A percentile compares a stretch with the other conserved stretches of the same genome.
Evolutionary conservation across 2,797 vertebrate genomes (phyloP).

Genomic region (Rhabdomys pumilio): DNA sequence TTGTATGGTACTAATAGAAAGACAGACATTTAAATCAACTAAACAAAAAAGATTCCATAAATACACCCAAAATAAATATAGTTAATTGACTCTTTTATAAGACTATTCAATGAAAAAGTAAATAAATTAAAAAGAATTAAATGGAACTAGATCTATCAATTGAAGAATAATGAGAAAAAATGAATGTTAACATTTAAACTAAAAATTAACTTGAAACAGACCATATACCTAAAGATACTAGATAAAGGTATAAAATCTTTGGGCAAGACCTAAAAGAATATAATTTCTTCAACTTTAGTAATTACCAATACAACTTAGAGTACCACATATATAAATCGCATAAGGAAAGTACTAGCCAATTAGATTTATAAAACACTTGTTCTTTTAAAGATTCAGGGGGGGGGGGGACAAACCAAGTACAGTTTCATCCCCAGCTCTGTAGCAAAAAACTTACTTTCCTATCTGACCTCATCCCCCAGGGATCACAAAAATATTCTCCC

Average conservation of each 20-base stretch:
- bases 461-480: no score
- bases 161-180: constrained; percentile 46
- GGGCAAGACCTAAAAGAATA: not conserved
- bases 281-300: not conserved
- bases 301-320: not conserved
- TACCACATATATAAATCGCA: constrained; percentile 31
- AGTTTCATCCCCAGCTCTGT: not conserved
- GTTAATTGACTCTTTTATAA: constrained; percentile 18
- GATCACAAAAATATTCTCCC: no score
- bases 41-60: constrained; percentile 40
- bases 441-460: no score
- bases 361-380: not conserved
- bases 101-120: constrained; percentile 29
- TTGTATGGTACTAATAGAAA: not conserved
- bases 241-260: not conserved
- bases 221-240: not conserved
- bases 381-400: not conserved
- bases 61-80: not conserved
- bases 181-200: not conserved
- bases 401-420: not conserved
- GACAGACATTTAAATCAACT: constrained; percentile 10
- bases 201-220: constrained; percentile 40
- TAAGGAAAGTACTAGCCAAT: constrained; percentile 29
- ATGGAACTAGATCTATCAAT: not conserved
- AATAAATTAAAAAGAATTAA: not conserved